Base-by-base conservation (phyloP, 2,113 vertebrate genomes). In the Aspiorhynchus laticeps region DNA sequence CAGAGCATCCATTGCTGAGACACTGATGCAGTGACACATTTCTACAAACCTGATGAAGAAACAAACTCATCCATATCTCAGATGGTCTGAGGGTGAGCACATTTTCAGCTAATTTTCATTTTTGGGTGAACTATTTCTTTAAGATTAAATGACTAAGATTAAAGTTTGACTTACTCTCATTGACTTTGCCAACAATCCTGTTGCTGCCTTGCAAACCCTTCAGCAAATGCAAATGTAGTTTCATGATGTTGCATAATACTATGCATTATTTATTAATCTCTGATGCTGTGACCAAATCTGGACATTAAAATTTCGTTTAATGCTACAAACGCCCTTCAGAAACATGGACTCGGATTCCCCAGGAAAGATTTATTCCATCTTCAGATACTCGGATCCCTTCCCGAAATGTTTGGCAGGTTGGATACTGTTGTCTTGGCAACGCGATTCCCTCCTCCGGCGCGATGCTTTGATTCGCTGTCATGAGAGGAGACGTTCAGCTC, bases 341-440 rank as follows among this genome's bases (percentile, higher is more conserved):
- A 43, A n/a, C 38, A 14, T 7, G 21, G 10, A 43, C 9, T 26
- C 5, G 61, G 61, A 65, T 31, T 67, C 63, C 28, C 28, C 26
- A 3, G 63, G 26, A 31, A 67, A 15, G 11, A 21, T 41, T 41
- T 74, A 74, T n/a, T 6, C 71, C 21, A 24, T 74, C 4, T 46
- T 41, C 10, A 48, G 38, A 76, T 1, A 17, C 15, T 46, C 67
- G 0, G 56, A 71, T 21, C 14, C 7, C 46, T 8, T 51, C 7
- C 84, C 61, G 33, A 85, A 85, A 81, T 38, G 75, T 84, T 81
- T 84, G 81, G 86, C 28, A 43, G 46, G 28, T 59, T 73, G 82
- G 61, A 65, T 79, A 65, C 65, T 41, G 87, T 86, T 87, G 90
- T 88, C 87, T 33, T 91, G 83, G 88, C 80, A 86, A 91, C 90